phyloP scores from a whole-genome alignment of 2,888 invertebrate genomes.

The Thyatira batis region DNA sequence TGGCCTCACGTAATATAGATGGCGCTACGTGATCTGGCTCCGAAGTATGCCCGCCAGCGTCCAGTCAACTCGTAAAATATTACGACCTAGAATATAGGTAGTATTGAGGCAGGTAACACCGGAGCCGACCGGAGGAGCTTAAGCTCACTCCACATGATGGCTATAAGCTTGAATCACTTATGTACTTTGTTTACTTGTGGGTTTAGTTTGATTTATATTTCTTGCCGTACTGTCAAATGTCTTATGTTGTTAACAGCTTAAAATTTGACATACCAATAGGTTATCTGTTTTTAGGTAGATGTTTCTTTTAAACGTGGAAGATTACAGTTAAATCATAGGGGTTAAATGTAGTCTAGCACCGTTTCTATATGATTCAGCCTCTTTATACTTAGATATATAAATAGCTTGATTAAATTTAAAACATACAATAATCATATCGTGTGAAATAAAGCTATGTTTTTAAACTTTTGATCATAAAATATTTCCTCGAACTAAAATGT shows the following conservation, averaged over 20 bases:
- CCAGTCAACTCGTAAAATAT: slow-evolving; percentile 30
- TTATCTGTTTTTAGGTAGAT: no score
- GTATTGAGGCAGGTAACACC: not conserved
- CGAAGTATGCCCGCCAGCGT: slow-evolving; percentile 8
- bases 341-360: not conserved
- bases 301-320: no score
- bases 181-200: no score
- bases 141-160: not conserved
- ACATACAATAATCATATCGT: not conserved
- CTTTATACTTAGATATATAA: not conserved
- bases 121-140: not conserved
- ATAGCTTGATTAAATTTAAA: not conserved
- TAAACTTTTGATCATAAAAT: no score
- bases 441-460: no score
- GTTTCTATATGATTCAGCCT: not conserved
- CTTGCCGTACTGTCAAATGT: no score
- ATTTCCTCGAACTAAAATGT: not conserved
- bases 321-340: not conserved
- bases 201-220: no score
- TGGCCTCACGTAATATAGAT: slow-evolving; percentile 30
- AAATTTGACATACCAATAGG: no score
- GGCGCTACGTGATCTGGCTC: slow-evolving; percentile 23
- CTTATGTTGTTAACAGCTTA: no score
- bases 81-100: slow-evolving; percentile 10
- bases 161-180: not conserved